Percentiles rank a stretch among this genome's conserved stretches.
Conservation (phyloP, 2,888 invertebrate species). For the Pyrgus malvae region DNA sequence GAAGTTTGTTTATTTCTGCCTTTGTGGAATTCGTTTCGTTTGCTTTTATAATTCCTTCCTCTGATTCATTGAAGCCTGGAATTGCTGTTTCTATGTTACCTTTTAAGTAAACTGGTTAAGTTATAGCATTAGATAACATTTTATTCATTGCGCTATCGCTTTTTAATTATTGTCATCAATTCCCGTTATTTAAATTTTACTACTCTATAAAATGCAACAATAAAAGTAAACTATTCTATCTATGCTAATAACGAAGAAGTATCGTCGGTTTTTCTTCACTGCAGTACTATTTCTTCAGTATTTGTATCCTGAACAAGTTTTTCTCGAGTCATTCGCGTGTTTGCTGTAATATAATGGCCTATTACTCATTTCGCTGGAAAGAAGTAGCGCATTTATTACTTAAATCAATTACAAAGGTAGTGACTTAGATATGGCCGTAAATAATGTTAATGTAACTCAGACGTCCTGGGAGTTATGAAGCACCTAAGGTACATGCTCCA, state of each 20-base stretch:
- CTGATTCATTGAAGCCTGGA: not conserved
- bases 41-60: conserved; percentile 1
- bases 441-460: conserved; percentile 31
- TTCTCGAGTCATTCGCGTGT: conserved; percentile 12
- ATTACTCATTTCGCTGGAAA: conserved; percentile 10
- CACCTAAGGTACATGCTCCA: conserved; percentile 12
- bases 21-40: conserved; percentile 9
- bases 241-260: conserved; percentile 5
- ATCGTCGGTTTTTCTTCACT: not conserved
- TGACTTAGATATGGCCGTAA: conserved; percentile 27
- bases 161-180: not conserved
- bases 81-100: not conserved
- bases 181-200: not conserved
- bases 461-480: conserved; percentile 30
- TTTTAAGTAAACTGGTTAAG: not conserved
- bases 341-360: conserved; percentile 2
- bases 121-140: not conserved
- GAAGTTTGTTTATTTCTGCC: conserved; percentile 18
- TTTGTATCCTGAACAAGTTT: not conserved
- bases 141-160: not conserved
- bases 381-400: conserved; percentile 21
- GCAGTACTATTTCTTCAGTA: conserved; percentile 1
- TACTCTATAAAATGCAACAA: not conserved
- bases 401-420: conserved; percentile 21
- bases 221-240: conserved; percentile 9